Base-by-base conservation (phyloP, 1,140 invertebrate species). In the Euwallacea similis region DNA sequence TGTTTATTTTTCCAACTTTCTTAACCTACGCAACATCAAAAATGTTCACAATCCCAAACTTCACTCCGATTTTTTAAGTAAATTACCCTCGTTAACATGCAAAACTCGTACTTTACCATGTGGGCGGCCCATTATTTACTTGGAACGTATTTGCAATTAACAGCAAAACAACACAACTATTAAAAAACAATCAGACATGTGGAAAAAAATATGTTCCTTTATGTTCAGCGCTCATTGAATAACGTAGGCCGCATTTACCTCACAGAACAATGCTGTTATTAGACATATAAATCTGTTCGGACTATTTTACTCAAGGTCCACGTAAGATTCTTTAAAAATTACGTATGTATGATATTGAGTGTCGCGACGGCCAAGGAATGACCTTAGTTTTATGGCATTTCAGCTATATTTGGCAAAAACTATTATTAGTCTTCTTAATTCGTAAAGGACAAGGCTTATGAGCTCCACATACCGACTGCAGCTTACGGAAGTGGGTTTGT, bases 121-220 rank as follows among this genome's bases (percentile, higher is more conserved):
- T 69, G 60, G 59, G 58, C 47, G 67, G 54, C 7, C 13, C 0
- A 59, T n/a, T 4, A 33, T 62, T 69, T 61, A 55, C 67, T 69
- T 69, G 42, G 58, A 21, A 43, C 67, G 67, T 62, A 69, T 61
- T 69, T 10, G 9, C 11, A 60, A 60, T 68, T 60, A 68, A 42
- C 44, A 68, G 46, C 43, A 47, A 68, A 59, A 50, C 42, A 53
- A 53, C 33, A 62, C n/a, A 11, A 13, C 9, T 13, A 54, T 41
- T 65, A 13, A 53, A 56, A 56, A 55, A 66, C 53, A 64, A 53
- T 64, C 8, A 50, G 8, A 33, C 46, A 41, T 58, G 21, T 56
- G n/a, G 42, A 61, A 46, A 66, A n/a, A 66, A 44, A 46, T 68
- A 9, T 66, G n/a, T 61, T 61, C 67, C 55, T 69, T 69, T 69